phyloP scores from a whole-genome alignment of 2,888 invertebrate genomes.

The Pseudococcus jackbeardsleyi region DNA sequence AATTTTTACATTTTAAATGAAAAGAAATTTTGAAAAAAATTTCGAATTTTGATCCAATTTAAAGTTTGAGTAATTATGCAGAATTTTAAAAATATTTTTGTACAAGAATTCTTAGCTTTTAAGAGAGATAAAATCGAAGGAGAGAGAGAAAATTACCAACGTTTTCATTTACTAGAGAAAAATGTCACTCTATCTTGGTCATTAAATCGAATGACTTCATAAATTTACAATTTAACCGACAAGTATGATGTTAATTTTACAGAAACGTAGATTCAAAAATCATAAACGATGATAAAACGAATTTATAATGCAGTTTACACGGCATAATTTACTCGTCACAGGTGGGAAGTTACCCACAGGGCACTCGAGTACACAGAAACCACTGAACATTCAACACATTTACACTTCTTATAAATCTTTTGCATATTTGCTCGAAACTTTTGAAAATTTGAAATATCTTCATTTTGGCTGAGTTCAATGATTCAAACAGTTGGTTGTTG shows the following conservation, averaged over 20 bases:
- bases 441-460: background rate
- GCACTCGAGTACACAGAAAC: background rate
- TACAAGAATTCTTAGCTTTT: background rate
- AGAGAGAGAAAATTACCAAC: background rate
- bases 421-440: background rate
- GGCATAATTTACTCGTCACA: constrained; percentile 8
- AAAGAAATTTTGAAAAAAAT: background rate
- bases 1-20: background rate
- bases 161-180: background rate
- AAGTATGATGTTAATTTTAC: constrained; percentile 1
- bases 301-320: constrained; percentile 18
- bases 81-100: background rate
- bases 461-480: background rate
- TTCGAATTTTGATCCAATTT: background rate
- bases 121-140: background rate
- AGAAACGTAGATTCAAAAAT: background rate
- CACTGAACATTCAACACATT: background rate
- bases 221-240: constrained; percentile 18
- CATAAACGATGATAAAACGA: constrained; percentile 31
- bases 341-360: background rate
- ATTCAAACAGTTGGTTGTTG: background rate
- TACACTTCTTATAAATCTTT: constrained; percentile 6
- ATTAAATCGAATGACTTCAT: background rate
- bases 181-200: background rate
- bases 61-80: background rate